Evolutionary conservation across 2,797 vertebrate species (phyloP).

Genomic region (Notolepis coatsorum): DNA sequence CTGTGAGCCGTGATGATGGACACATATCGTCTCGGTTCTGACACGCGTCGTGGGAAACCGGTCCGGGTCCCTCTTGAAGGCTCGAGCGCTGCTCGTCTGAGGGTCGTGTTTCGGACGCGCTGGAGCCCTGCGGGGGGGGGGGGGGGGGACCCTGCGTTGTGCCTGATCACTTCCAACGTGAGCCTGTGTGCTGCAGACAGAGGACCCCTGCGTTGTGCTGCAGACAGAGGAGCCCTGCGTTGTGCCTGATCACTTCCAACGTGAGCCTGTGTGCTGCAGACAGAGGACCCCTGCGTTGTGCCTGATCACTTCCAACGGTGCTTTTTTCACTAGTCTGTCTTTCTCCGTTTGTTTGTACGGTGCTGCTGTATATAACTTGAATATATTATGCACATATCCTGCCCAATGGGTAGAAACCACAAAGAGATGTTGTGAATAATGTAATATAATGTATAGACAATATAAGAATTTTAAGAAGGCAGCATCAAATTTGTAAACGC

Average conservation of each 20-base stretch:
- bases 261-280: constrained; percentile 75
- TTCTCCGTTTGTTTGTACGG: constrained; percentile 88
- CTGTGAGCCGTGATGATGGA: too few species aligned
- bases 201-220: too few species aligned
- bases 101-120: too few species aligned
- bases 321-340: constrained; percentile 90
- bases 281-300: constrained; percentile 89
- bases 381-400: constrained; percentile 98
- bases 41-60: too few species aligned
- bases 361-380: constrained; percentile 98
- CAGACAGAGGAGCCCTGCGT: too few species aligned
- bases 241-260: neutral
- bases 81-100: too few species aligned
- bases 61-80: too few species aligned
- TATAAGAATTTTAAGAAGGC: constrained; percentile 91
- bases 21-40: too few species aligned
- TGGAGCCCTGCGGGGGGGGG: too few species aligned
- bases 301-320: constrained; percentile 97
- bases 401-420: constrained; percentile 97
- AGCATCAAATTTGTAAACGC: constrained; percentile 95
- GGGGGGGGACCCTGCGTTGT: too few species aligned
- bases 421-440: constrained; percentile 91
- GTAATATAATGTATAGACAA: constrained; percentile 96
- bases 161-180: constrained; percentile 16
- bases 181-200: constrained; percentile 76